These are phyloP conservation scores for Datnioides undecimradiatus DNA, from an alignment of 2,113 vertebrate species.

Conservation along the genomic window DNA sequence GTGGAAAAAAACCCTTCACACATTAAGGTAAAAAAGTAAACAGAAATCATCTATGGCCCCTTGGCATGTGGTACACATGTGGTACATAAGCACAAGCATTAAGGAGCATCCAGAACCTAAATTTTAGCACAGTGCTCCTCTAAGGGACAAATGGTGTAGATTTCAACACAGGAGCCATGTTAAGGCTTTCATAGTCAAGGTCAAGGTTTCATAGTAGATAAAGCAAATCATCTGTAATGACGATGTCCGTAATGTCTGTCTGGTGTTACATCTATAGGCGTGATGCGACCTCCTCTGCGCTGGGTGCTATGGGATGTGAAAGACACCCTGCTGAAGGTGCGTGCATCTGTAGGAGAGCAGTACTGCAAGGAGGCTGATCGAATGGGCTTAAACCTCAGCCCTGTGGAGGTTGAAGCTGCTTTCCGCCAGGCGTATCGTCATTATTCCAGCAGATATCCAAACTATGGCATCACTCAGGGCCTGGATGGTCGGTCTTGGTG, in stretches of 20 bases:
- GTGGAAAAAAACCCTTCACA: too few relatives aligned
- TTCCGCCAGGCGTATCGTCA: conserved; percentile 82
- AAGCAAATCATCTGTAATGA: too few relatives aligned
- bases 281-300: conserved; percentile 77
- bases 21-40: not conserved
- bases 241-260: not conserved
- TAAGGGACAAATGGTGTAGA: not conserved
- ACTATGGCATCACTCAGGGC: conserved; percentile 88
- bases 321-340: conserved; percentile 91
- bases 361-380: conserved; percentile 87
- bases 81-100: not conserved
- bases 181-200: too few relatives aligned
- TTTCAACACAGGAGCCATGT: not conserved
- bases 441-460: conserved; percentile 86
- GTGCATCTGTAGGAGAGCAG: conserved; percentile 86
- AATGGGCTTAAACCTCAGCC: conserved; percentile 82
- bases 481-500: conserved; percentile 91
- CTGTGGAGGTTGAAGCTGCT: conserved; percentile 75
- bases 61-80: not conserved
- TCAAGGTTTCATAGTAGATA: too few relatives aligned
- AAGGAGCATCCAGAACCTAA: not conserved
- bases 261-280: conserved; percentile 45
- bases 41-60: not conserved
- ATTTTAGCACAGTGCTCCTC: not conserved
- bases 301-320: conserved; percentile 95